Base-by-base conservation (phyloP, 2,888 invertebrate genomes). In the Apoda limacodes region DNA sequence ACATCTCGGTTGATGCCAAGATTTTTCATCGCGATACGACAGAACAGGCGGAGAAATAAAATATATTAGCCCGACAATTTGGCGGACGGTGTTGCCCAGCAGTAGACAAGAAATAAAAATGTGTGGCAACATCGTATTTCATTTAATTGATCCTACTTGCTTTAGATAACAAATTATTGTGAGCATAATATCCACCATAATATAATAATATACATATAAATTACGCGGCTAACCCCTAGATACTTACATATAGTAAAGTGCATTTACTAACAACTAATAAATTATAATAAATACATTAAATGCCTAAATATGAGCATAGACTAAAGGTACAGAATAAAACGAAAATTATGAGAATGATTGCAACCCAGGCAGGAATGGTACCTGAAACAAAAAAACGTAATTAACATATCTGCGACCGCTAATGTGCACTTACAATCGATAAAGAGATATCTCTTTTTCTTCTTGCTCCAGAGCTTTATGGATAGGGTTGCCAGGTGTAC, bases 301-400 rank as follows among this genome's bases (percentile, higher is more conserved):
- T 88, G 53, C 89, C 93, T 61, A 94, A 59, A 70, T 89, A 93
- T 46, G 93, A 92, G 80, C 93, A 93, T 46, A 92, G 57, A 39
- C 88, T 74, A 74, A 94, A 93, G 35, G 92, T 90, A 54, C 87
- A 82, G 64, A 92, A 88, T 35, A 94, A 82, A 44, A 90, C 88
- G 45, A 88, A 66, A 39, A 93, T 75, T 46, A 94, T 88, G 29
- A 92, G 80, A 40, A 89, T 48, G 36, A 92, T 84, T 50, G 91
- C 92, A 40, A 90, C 65, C 92, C 92, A 93, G 39, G 88, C 87
- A 35, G 93, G 93, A 54, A 93, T 82, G 31, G 90, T 88, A 71
- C 84, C 93, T 93, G 83, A 27, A 85, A 83, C 33, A 43, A 50
- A 67, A 37, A 45, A n/a, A 26, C 29, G 11, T 9, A 19, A 9